Base-by-base conservation (phyloP, 2,113 vertebrate species). In the Misgurnus anguillicaudatus region DNA sequence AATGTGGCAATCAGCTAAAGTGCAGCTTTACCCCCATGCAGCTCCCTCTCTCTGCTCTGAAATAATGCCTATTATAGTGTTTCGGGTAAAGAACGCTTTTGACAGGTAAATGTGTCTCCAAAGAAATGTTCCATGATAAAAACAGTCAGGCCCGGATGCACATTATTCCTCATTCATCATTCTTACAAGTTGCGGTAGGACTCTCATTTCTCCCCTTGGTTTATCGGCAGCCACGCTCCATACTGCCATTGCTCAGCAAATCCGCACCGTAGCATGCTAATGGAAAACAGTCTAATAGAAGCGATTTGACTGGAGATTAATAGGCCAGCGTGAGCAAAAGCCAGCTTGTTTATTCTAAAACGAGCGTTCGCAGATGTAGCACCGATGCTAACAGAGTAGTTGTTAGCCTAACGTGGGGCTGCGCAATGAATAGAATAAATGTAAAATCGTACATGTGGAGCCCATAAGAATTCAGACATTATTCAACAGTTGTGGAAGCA, bases 1-100 rank as follows among this genome's bases (percentile, higher is more conserved):
- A 94, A 95, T 94, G 93, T 86, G 90, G 87, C 92, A 93, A 93
- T 92, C 93, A 80, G 87, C 77, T 87, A 87, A 91, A 90, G 87
- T 87, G 82, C 77, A 90, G 85, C 82, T 85, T 65, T 60, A 63
- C 69, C 63, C 71, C 80, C 51, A 41, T 65, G 41, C 81, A 76
- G 75, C 72, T 65, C 73, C 84, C 83, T 79, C 75, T 82, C 77
- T 73, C 65, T 75, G 75, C 79, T 81, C 69, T 77, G 83, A 86
- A 90, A 89, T 86, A 88, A 88, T 87, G 87, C 81, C 75, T 85
- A 85, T 90, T 88, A 88, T 75, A 66, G 84, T 77, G 69, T 64
- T 82, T 87, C 82, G 42, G 48, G 80, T 87, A 86, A 82, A 86
- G 87, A 81, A 86, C 86, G 80, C 84, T 80, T 83, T 51, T 86